Evolutionary conservation across 2,113 vertebrate genomes (phyloP), one percentile per base, ranked within the genome.

Genomic region (Neolamprologus devosi): DNA sequence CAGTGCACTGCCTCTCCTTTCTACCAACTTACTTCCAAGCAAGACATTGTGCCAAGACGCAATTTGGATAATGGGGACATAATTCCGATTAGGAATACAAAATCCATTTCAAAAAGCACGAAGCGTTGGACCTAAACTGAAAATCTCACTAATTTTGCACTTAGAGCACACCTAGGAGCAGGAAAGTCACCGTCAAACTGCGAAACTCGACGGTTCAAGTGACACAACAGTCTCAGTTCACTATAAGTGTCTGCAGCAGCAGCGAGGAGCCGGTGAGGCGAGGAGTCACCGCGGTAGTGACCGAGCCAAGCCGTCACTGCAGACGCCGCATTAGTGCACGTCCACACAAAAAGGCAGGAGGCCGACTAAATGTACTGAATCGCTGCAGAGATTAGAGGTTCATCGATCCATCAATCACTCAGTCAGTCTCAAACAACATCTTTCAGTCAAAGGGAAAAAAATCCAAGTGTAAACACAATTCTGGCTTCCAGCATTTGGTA

Each of bases 261-360:
- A 53, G 54, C 9, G 37, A 35, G 14, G 17, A 30, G 79, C 70
- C 26, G 54, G 45, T 70, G 84, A 86, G 68, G 70, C 75, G 37
- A 87, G 86, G 58, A 88, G 83, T 91, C 87, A 80, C 84, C 88
- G 28, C 13, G 11, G 10, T 75, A 42, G 47, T 68, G 87, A 89
- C 91, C 88, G 45, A 78, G 73, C 73, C 73, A 51, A 51, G 45
- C 4, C 17, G 17, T 81, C 83, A 65, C 85, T 87, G 87, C 90
- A 91, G 87, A 89, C 42, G 47, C 86, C 51, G 47, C 81, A 78
- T 80, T 68, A 23, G 5, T 19, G 80, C 35, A 30, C 37, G 51
- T 68, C 28, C 63, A 86, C 57, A 12, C 70, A 51, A 78, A 9
- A 42, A 84, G 40, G 13, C 35, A 42, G 3, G 30, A n/a, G 23